Evolutionary conservation across 2,113 vertebrate genomes (phyloP).

Genomic region (Festucalex cinctus): DNA sequence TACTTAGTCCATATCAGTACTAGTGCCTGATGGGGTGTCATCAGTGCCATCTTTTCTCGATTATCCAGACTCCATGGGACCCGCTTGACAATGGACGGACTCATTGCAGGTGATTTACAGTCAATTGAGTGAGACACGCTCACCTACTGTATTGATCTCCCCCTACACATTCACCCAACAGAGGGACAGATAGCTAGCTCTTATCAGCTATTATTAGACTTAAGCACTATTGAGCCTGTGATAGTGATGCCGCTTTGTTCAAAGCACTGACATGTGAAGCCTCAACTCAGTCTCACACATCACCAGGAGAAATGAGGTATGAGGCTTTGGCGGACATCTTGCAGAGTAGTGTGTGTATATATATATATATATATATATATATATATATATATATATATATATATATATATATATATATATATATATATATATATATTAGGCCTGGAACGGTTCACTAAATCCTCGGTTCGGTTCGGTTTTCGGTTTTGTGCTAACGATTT

Average conservation of each 20-base stretch:
- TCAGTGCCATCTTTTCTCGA: constrained; percentile 2
- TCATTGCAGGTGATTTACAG: constrained; percentile 25
- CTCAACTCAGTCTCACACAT: not conserved
- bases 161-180: constrained; percentile 9
- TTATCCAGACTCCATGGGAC: not conserved
- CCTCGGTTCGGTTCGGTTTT: too few species aligned
- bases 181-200: constrained; percentile 33
- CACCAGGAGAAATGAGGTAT: not conserved
- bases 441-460: too few species aligned
- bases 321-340: not conserved
- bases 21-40: constrained; percentile 1
- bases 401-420: too few species aligned
- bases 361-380: too few species aligned
- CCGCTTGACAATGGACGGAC: constrained; percentile 17
- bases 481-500: too few species aligned
- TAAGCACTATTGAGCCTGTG: constrained; percentile 7
- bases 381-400: too few species aligned
- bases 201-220: constrained; percentile 30
- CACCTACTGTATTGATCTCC: constrained; percentile 43
- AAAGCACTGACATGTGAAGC: not conserved
- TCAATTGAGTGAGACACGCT: constrained; percentile 41
- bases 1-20: not conserved
- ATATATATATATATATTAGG: too few species aligned
- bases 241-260: not conserved
- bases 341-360: too few species aligned